Percentiles rank a stretch among this genome's conserved stretches.
phyloP scores from a whole-genome alignment of 2,888 invertebrate genomes.

The Odontocerum albicorne region DNA sequence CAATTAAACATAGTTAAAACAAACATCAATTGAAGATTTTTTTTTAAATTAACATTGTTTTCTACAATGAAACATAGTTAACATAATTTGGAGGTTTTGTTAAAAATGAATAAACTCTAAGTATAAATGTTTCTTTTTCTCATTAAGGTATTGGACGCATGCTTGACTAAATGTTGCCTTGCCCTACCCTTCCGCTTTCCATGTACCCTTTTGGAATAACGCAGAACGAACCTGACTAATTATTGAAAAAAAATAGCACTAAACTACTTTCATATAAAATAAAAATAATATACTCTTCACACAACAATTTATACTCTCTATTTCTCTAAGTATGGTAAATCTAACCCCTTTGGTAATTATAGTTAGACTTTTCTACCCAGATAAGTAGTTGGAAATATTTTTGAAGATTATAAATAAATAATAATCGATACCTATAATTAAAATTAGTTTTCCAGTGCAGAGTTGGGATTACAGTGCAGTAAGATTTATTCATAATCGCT shows the following conservation, averaged over 20 bases:
- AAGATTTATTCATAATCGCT: slow-evolving; percentile 14
- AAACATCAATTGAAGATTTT: too few relatives aligned
- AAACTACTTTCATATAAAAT: background rate
- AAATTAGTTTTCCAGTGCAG: slow-evolving; percentile 20
- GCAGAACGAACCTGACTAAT: background rate
- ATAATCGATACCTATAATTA: background rate
- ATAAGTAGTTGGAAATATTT: slow-evolving; percentile 20
- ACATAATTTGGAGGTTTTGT: too few relatives aligned
- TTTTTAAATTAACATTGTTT: too few relatives aligned
- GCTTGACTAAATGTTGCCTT: background rate
- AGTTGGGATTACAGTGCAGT: slow-evolving; percentile 28
- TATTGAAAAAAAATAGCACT: background rate
- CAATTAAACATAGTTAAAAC: too few relatives aligned
- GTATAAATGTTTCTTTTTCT: too few relatives aligned
- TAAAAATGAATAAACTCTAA: too few relatives aligned
- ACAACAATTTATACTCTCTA: slow-evolving; percentile 18
- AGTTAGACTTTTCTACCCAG: slow-evolving; percentile 13
- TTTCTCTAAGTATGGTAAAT: slow-evolving; percentile 19
- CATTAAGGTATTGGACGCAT: background rate
- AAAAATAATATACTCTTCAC: background rate
- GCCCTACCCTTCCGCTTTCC: background rate
- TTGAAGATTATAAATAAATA: slow-evolving; percentile 6
- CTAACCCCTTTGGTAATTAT: slow-evolving; percentile 22
- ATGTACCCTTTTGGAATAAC: background rate
- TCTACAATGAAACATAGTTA: too few relatives aligned